These are phyloP conservation scores for Epizoanthus fatuus DNA, from an alignment of 92 coral and sea anemone species.

Conservation along the genomic window DNA sequence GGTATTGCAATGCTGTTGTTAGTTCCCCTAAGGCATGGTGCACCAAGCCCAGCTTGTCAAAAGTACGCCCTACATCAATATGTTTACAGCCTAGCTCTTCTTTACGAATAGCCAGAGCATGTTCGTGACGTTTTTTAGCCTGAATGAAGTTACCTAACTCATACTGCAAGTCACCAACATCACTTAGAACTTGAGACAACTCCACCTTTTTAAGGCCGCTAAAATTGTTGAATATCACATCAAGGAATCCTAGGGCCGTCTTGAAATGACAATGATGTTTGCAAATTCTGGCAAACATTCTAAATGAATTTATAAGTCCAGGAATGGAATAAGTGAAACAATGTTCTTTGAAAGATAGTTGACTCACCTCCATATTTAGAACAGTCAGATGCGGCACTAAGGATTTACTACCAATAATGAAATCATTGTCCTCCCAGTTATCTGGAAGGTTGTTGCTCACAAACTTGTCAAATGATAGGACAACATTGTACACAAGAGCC, in stretches of 20 bases:
- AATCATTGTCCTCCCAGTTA: neutral
- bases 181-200: neutral
- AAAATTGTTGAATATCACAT: neutral
- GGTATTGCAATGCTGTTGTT: neutral
- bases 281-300: neutral
- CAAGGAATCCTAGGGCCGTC: neutral
- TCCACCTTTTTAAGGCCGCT: neutral
- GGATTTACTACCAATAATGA: neutral
- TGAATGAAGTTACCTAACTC: slow-evolving; percentile 25
- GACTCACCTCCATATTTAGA: neutral
- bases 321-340: neutral
- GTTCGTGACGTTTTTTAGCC: slow-evolving; percentile 29
- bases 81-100: slow-evolving; percentile 37
- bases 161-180: slow-evolving; percentile 7
- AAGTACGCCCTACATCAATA: neutral
- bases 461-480: neutral
- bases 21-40: neutral
- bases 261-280: neutral
- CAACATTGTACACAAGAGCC: neutral
- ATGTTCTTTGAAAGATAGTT: too few relatives aligned
- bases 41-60: too few relatives aligned
- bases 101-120: neutral
- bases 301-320: neutral
- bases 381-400: neutral
- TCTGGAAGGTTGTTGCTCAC: neutral